Percentiles rank a stretch among this genome's conserved stretches.
Evolutionary conservation across 2,797 vertebrate genomes (phyloP).

Genomic region (Cossypha niveicapilla): DNA sequence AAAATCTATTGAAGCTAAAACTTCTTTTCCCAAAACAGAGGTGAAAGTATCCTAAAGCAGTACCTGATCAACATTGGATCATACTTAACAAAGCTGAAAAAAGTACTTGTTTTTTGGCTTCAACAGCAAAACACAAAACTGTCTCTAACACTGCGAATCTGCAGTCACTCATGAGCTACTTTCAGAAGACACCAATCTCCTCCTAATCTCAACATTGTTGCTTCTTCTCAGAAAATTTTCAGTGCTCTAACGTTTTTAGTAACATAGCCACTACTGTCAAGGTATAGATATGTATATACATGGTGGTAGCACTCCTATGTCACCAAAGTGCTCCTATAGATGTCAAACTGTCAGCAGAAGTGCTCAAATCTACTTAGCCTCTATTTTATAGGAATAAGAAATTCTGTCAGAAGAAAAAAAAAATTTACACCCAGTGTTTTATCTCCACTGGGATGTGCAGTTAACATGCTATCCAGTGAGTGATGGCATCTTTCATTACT

Average conservation of each 20-base stretch:
- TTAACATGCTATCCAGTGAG: neutral
- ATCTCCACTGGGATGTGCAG: neutral
- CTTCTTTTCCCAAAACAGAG: neutral
- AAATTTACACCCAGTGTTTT: neutral
- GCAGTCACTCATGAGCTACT: neutral
- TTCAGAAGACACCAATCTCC: neutral
- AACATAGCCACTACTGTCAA: neutral
- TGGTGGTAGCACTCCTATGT: fast-evolving
- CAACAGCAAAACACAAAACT: neutral
- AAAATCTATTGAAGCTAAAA: neutral
- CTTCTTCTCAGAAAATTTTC: neutral
- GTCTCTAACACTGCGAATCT: neutral
- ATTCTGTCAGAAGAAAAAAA: neutral
- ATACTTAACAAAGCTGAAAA: neutral
- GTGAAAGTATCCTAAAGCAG: neutral
- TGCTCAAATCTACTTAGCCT: neutral
- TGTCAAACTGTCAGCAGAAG: neutral
- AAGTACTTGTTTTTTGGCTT: neutral
- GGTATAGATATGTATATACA: neutral
- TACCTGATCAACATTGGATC: neutral
- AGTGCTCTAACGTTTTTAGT: neutral
- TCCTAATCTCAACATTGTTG: neutral
- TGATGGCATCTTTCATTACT: neutral
- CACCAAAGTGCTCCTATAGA: neutral
- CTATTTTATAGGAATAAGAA: neutral